phyloP scores from a whole-genome alignment of 35 echinoderm and acorn worm species.

The Hemicentrotus pulcherrimus region DNA sequence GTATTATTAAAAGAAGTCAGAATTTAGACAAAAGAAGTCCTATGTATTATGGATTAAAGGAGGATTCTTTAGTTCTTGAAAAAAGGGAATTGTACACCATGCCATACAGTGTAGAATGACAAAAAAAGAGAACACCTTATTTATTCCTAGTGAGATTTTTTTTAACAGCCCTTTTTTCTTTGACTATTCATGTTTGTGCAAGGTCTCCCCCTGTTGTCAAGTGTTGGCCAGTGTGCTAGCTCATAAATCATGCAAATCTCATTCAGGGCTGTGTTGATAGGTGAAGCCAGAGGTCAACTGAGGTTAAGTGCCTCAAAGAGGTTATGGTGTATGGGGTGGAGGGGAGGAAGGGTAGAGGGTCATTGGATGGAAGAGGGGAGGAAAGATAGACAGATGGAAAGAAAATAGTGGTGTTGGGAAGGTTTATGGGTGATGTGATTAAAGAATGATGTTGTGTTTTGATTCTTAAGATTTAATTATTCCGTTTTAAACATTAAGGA shows the following conservation, averaged over 20 bases:
- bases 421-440: not conserved
- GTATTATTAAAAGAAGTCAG: no score
- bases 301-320: conserved; percentile 40
- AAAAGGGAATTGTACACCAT: no score
- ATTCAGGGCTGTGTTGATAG: not conserved
- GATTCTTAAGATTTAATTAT: not conserved
- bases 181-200: not conserved
- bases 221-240: not conserved
- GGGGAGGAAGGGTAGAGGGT: not conserved
- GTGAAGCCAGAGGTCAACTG: conserved; percentile 45
- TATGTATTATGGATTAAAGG: no score
- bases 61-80: no score
- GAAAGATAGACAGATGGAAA: not conserved
- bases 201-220: conserved; percentile 13
- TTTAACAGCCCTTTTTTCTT: not conserved
- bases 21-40: no score
- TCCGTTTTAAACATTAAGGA: not conserved
- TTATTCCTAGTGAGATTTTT: no score
- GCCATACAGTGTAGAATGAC: no score
- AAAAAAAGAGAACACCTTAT: no score
- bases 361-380: not conserved
- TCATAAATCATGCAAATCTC: conserved; percentile 56
- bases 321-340: not conserved
- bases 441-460: no score
- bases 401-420: not conserved